A percentile compares a stretch with the other conserved stretches of the same genome.
These are phyloP conservation scores for Drosophila setosimentum DNA, from an alignment of 2,888 invertebrate genomes.

Conservation along the genomic window DNA sequence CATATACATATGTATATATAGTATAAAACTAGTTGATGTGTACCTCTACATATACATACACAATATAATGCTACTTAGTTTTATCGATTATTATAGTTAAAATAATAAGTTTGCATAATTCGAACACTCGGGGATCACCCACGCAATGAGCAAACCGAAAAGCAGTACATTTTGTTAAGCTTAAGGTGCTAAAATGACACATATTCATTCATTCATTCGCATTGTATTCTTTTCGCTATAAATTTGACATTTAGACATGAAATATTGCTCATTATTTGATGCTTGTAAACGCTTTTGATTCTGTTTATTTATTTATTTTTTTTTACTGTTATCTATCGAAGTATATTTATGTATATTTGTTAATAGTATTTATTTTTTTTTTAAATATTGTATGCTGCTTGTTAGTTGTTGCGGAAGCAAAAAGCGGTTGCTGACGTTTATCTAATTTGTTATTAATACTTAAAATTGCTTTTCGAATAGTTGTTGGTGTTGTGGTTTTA, in stretches of 20 bases:
- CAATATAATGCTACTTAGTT: slow-evolving; percentile 59
- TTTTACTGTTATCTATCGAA: slow-evolving; percentile 17
- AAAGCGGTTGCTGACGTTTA: slow-evolving; percentile 63
- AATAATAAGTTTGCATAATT: slow-evolving; percentile 70
- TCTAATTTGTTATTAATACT: slow-evolving; percentile 73
- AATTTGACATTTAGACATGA: slow-evolving; percentile 76
- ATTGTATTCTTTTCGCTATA: slow-evolving; percentile 52
- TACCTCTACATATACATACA: slow-evolving; percentile 40
- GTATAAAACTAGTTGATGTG: slow-evolving; percentile 42
- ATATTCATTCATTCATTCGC: slow-evolving; percentile 41
- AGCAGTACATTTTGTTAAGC: slow-evolving; percentile 40
- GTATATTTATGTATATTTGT: slow-evolving; percentile 40
- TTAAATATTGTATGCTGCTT: slow-evolving; percentile 34
- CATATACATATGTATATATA: slow-evolving; percentile 4
- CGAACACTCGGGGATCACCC: slow-evolving; percentile 57
- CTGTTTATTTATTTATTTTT: slow-evolving; percentile 10
- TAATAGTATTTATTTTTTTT: slow-evolving; percentile 21
- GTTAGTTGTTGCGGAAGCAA: slow-evolving; percentile 66
- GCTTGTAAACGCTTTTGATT: slow-evolving; percentile 72
- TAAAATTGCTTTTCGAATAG: slow-evolving; percentile 77
- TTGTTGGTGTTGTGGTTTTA: slow-evolving; percentile 34
- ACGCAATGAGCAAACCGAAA: slow-evolving; percentile 37
- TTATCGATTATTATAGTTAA: slow-evolving; percentile 58
- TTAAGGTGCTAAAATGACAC: slow-evolving; percentile 74
- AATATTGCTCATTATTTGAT: slow-evolving; percentile 75